phyloP scores from a whole-genome alignment of 2,888 invertebrate species.

The Acanthopleura granulata region DNA sequence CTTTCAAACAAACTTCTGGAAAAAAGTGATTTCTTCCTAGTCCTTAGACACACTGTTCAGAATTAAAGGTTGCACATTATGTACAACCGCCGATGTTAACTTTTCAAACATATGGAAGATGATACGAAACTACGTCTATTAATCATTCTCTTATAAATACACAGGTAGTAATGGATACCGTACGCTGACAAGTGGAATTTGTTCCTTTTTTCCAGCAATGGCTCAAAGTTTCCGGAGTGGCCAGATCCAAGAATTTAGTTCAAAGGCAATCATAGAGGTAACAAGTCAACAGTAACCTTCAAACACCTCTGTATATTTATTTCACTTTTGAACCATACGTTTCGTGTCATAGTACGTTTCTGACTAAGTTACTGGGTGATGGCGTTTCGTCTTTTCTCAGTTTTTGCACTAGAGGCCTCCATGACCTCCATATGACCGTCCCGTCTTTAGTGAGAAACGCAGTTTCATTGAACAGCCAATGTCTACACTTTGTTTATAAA shows the following conservation, averaged over 20 bases:
- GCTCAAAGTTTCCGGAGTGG: constrained; percentile 11
- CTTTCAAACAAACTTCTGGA: no score
- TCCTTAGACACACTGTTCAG: no score
- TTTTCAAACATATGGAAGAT: not conserved
- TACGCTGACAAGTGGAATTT: constrained; percentile 7
- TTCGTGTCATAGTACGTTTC: no score
- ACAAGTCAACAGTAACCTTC: no score
- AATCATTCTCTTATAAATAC: not conserved
- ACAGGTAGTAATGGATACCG: not conserved
- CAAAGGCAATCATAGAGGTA: not conserved
- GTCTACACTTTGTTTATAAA: not conserved
- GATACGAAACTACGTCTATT: constrained; percentile 9
- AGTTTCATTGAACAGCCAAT: not conserved
- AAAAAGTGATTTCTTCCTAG: no score
- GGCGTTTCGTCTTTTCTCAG: no score
- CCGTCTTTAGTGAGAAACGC: not conserved
- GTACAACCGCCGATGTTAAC: no score
- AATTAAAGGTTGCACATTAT: no score
- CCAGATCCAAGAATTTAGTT: constrained; percentile 18
- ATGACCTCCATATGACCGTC: not conserved
- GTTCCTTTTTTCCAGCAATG: not conserved
- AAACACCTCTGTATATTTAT: no score
- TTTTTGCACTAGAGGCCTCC: no score
- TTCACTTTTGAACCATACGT: no score
- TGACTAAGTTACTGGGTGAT: no score